Percentiles rank a stretch among this genome's conserved stretches.
These are phyloP conservation scores for Calcarius lapponicus DNA, from an alignment of 2,797 vertebrate species.

Conservation along the genomic window DNA sequence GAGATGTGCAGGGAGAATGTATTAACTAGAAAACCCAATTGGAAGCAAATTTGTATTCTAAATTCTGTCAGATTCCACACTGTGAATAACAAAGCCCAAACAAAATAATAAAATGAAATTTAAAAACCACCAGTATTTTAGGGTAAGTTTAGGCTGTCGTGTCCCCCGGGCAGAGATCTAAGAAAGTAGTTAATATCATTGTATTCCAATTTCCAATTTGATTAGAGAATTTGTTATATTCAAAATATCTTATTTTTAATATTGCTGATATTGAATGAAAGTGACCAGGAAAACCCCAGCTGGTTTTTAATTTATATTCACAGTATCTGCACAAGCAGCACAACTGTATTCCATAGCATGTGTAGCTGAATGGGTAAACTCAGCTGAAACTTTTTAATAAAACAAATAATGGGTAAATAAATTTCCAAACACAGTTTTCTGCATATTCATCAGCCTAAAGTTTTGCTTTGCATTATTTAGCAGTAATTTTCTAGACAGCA, in stretches of 20 bases:
- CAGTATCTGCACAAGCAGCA: background rate
- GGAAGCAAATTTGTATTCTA: background rate
- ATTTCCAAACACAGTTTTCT: background rate
- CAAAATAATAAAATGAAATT: background rate
- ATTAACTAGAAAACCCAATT: background rate
- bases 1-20: background rate
- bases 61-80: background rate
- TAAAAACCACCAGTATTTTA: background rate
- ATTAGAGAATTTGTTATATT: background rate
- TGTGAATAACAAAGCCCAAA: background rate
- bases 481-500: background rate
- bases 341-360: background rate
- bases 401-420: background rate
- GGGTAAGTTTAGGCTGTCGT: background rate
- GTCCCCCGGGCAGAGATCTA: background rate
- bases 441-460: rapidly evolving
- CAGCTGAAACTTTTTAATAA: background rate
- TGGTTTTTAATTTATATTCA: background rate
- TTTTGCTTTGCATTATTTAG: background rate
- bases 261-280: background rate
- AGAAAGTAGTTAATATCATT: background rate
- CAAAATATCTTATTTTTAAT: background rate
- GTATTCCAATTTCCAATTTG: background rate
- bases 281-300: background rate
- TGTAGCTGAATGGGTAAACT: background rate